These are phyloP conservation scores for Alectura lathami DNA, from an alignment of 2,113 vertebrate species.

Conservation along the genomic window DNA sequence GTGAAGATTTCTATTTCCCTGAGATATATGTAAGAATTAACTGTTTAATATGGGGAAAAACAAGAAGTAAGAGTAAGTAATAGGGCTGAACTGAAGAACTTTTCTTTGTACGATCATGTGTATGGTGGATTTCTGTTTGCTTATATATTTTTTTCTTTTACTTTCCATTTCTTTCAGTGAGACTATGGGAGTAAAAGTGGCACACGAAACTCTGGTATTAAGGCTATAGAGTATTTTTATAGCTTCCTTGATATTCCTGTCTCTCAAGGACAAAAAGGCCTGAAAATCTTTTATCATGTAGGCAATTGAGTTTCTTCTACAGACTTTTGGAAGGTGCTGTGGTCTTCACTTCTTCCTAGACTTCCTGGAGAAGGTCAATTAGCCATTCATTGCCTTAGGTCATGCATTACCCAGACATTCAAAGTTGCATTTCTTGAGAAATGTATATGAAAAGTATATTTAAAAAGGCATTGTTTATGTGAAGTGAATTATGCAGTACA, in stretches of 20 bases:
- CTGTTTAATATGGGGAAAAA: not conserved
- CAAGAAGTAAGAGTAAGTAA: not conserved
- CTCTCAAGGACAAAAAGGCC: constrained; percentile 5
- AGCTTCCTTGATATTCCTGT: not conserved
- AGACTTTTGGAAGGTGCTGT: not conserved
- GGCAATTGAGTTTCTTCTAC: not conserved
- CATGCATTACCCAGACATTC: not conserved
- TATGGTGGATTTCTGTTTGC: not conserved
- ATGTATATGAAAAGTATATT: not conserved
- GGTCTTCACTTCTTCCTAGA: not conserved
- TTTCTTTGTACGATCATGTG: not conserved
- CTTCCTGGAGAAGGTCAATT: not conserved
- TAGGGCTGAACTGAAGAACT: not conserved
- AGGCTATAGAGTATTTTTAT: not conserved
- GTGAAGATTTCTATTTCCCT: constrained; percentile 66
- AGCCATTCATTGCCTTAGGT: not conserved
- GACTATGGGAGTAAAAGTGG: not conserved
- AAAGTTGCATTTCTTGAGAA: not conserved
- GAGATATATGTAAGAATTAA: constrained; percentile 27
- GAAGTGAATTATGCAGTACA: constrained; percentile 6
- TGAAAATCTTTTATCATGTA: not conserved
- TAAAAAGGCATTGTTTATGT: not conserved
- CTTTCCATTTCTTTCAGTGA: not conserved
- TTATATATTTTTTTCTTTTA: not conserved
- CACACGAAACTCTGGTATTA: not conserved